These are phyloP conservation scores for Lagocephalus sceleratus DNA, from an alignment of 2,797 vertebrate genomes.

Conservation along the genomic window DNA sequence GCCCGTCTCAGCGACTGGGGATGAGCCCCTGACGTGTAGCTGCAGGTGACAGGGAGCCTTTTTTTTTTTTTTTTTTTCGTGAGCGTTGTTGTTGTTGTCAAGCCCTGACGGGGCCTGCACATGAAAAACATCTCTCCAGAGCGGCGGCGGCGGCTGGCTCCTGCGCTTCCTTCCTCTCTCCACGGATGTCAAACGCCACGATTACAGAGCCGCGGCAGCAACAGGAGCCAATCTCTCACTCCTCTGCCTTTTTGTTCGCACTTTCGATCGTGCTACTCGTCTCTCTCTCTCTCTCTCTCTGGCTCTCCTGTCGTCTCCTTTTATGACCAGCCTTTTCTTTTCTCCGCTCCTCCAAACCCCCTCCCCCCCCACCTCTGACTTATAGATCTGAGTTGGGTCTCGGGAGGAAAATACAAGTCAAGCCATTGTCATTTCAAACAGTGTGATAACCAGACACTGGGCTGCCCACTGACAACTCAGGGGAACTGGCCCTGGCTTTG, in stretches of 20 bases:
- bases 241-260: constrained; percentile 3
- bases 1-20: constrained; percentile 53
- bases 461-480: constrained; percentile 73
- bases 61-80: constrained; percentile 31
- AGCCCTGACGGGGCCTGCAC: constrained; percentile 67
- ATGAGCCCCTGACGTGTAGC: constrained; percentile 63
- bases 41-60: constrained; percentile 74
- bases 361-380: constrained; percentile 44
- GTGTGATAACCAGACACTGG: constrained; percentile 75
- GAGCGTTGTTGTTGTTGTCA: constrained; percentile 53
- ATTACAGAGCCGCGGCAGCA: constrained; percentile 38
- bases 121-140: constrained; percentile 68
- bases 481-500: constrained; percentile 71
- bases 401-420: constrained; percentile 75
- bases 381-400: constrained; percentile 75
- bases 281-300: constrained; percentile 29
- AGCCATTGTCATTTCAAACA: constrained; percentile 82
- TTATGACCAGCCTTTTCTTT: constrained; percentile 54
- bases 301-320: constrained; percentile 37
- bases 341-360: constrained; percentile 28
- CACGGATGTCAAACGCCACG: constrained; percentile 57
- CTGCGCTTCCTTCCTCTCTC: constrained; percentile 55
- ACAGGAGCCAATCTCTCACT: constrained; percentile 49
- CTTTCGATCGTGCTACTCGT: constrained; percentile 40
- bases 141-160: constrained; percentile 36